A percentile compares a stretch with the other conserved stretches of the same genome.
phyloP scores from a whole-genome alignment of 2,888 invertebrate genomes.

The Lycocerus yunnanus region DNA sequence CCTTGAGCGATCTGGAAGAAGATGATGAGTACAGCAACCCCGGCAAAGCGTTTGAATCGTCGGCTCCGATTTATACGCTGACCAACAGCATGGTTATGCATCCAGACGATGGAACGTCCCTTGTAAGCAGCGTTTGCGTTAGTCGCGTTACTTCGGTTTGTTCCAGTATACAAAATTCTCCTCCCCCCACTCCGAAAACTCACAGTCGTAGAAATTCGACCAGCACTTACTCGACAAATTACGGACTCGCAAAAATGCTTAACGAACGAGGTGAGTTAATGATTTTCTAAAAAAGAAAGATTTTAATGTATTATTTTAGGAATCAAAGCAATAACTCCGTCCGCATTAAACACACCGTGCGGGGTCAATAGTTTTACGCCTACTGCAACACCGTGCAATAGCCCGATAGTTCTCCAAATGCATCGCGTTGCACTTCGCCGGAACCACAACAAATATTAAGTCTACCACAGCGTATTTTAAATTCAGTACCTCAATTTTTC shows the following conservation, averaged over 20 bases:
- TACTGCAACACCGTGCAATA: slow-evolving; percentile 87
- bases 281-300: background rate
- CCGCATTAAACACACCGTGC: slow-evolving; percentile 67
- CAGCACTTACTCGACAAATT: slow-evolving; percentile 76
- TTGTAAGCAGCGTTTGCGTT: slow-evolving; percentile 58
- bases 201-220: slow-evolving; percentile 80
- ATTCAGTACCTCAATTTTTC: slow-evolving; percentile 69
- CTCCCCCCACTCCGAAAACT: slow-evolving; percentile 56
- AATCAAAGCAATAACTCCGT: slow-evolving; percentile 73
- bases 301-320: slow-evolving; percentile 47
- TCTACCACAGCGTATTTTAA: slow-evolving; percentile 62
- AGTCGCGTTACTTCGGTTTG: slow-evolving; percentile 70
- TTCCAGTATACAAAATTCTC: slow-evolving; percentile 60
- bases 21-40: slow-evolving; percentile 72
- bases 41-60: slow-evolving; percentile 75
- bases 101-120: slow-evolving; percentile 81
- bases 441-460: slow-evolving; percentile 55
- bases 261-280: slow-evolving; percentile 65
- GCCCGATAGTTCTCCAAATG: slow-evolving; percentile 73
- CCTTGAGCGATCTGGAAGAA: slow-evolving; percentile 72
- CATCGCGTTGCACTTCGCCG: slow-evolving; percentile 63
- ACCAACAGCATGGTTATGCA: slow-evolving; percentile 90
- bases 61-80: slow-evolving; percentile 81
- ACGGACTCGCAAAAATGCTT: slow-evolving; percentile 74
- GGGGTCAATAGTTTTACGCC: slow-evolving; percentile 72